phyloP scores from a whole-genome alignment of 2,113 vertebrate species.

The Neofelis nebulosa region DNA sequence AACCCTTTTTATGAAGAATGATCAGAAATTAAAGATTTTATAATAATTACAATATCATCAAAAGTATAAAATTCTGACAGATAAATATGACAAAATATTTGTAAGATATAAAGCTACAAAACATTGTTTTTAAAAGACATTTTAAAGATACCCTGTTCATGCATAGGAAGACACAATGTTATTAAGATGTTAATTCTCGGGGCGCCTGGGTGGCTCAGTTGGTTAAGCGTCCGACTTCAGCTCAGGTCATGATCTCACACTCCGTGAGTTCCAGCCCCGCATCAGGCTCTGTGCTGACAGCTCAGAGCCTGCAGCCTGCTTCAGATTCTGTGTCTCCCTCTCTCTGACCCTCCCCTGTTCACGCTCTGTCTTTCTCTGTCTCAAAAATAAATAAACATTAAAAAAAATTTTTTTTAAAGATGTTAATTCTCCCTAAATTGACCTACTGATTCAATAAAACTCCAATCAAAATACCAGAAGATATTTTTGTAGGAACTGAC shows the following conservation, averaged over 20 bases:
- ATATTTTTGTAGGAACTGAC: neutral
- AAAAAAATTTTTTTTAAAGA: too few relatives aligned
- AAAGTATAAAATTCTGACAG: neutral
- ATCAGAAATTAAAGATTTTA: neutral
- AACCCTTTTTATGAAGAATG: neutral
- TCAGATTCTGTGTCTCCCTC: too few relatives aligned
- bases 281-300: too few relatives aligned
- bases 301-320: too few relatives aligned
- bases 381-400: too few relatives aligned
- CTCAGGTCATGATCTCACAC: too few relatives aligned
- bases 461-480: neutral
- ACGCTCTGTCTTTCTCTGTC: too few relatives aligned
- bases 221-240: too few relatives aligned
- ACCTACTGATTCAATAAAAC: neutral
- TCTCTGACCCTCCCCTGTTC: too few relatives aligned
- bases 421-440: neutral
- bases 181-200: neutral
- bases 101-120: neutral
- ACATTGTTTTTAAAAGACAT: neutral
- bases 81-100: neutral
- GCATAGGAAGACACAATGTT: neutral
- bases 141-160: neutral
- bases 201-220: too few relatives aligned
- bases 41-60: neutral
- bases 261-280: too few relatives aligned